These are phyloP conservation scores for Rhamphomyia laevipes DNA, from an alignment of 2,888 invertebrate species.

Conservation along the genomic window DNA sequence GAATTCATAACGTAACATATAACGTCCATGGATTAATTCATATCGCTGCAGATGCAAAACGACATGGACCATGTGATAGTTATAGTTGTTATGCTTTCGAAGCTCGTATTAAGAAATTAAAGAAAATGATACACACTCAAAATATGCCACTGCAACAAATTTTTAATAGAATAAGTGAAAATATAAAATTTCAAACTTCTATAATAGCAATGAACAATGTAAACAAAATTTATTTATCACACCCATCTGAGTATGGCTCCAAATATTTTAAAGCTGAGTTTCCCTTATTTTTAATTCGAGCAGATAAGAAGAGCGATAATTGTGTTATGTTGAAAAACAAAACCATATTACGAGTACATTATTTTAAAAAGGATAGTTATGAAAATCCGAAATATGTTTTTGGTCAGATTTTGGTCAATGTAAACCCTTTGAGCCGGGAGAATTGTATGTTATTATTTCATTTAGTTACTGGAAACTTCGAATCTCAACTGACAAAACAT, in stretches of 20 bases:
- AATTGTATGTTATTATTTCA: not conserved
- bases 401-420: not conserved
- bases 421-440: not conserved
- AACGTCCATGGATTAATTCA: slow-evolving; percentile 12
- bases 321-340: not conserved
- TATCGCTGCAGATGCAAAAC: slow-evolving; percentile 9
- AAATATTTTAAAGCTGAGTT: not conserved
- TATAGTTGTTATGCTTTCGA: slow-evolving; percentile 14
- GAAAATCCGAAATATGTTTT: not conserved
- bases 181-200: not conserved
- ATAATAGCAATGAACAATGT: not conserved
- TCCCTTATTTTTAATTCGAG: not conserved
- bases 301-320: not conserved
- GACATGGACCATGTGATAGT: slow-evolving; percentile 14
- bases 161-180: not conserved
- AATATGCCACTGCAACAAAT: slow-evolving; percentile 26
- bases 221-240: not conserved
- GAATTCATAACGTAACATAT: not conserved
- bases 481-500: not conserved
- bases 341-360: not conserved
- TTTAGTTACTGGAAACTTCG: not conserved
- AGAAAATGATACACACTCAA: slow-evolving; percentile 25
- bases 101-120: slow-evolving; percentile 12
- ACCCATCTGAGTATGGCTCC: not conserved
- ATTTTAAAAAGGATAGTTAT: not conserved